phyloP scores from a whole-genome alignment of 2,797 vertebrate genomes.

The Mus spretus region DNA sequence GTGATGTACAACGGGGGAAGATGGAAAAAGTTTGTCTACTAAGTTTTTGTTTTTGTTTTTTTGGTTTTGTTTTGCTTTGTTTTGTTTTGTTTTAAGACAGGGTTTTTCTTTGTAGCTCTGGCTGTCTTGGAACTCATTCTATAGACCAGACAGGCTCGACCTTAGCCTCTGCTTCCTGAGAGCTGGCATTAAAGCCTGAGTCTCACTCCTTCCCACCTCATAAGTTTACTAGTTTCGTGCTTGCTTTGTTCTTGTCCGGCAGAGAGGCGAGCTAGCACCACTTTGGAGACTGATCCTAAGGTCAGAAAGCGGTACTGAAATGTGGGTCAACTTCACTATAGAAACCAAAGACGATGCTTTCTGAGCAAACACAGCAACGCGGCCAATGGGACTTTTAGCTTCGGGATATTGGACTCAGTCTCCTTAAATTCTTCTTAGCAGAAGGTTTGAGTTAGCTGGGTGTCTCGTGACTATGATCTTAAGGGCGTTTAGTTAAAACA shows the following conservation, averaged over 20 bases:
- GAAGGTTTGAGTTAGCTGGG: slow-evolving; percentile 45
- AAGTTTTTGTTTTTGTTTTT: not conserved
- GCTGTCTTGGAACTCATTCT: not conserved
- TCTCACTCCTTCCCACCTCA: not conserved
- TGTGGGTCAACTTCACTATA: not conserved
- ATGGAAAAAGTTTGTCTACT: not conserved
- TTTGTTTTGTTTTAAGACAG: not conserved
- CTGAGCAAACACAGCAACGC: slow-evolving; percentile 38
- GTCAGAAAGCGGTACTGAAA: not conserved
- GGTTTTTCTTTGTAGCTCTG: not conserved
- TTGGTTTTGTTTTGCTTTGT: not conserved
- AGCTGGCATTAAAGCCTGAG: no score
- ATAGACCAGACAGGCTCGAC: not conserved
- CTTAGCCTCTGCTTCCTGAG: not conserved
- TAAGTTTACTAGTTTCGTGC: not conserved
- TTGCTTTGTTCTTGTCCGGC: not conserved
- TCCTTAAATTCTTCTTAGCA: slow-evolving; percentile 39
- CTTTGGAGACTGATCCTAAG: slow-evolving; percentile 31
- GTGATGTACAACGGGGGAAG: not conserved
- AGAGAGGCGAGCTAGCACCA: not conserved
- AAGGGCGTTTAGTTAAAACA: not conserved
- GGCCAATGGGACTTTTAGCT: slow-evolving; percentile 47
- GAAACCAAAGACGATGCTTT: slow-evolving; percentile 32
- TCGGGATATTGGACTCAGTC: not conserved
- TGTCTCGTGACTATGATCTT: slow-evolving; percentile 17